These are phyloP conservation scores for Periophthalmus modestus DNA, from an alignment of 2,113 vertebrate species.

Conservation along the genomic window DNA sequence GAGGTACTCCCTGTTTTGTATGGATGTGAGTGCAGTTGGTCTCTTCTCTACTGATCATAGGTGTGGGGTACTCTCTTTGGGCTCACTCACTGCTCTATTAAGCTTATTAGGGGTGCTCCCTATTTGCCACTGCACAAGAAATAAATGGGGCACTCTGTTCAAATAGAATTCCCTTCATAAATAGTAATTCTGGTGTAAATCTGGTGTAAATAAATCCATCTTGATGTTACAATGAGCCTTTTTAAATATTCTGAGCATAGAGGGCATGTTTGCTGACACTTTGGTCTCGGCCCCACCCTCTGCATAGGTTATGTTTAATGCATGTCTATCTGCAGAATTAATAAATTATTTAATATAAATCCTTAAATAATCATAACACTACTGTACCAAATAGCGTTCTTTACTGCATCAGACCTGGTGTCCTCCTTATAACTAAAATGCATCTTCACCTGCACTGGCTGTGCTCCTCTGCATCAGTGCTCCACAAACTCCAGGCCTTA, in stretches of 20 bases:
- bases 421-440: neutral
- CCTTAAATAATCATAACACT: neutral
- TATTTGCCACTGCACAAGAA: neutral
- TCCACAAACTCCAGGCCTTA: slow-evolving; percentile 39
- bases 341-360: slow-evolving; percentile 1
- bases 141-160: neutral
- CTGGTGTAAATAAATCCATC: neutral
- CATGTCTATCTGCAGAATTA: slow-evolving; percentile 4
- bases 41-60: neutral
- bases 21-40: neutral
- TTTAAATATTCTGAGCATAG: neutral
- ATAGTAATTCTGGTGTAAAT: neutral
- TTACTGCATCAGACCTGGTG: neutral
- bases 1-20: neutral
- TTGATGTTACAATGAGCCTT: neutral
- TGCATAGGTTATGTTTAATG: slow-evolving; percentile 5
- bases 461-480: slow-evolving; percentile 15
- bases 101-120: neutral
- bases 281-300: neutral
- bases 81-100: neutral
- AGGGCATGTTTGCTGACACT: neutral
- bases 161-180: neutral
- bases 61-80: neutral
- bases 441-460: slow-evolving; percentile 4
- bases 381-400: neutral